Evolutionary conservation across 2,113 vertebrate genomes (phyloP), one percentile per base, ranked within the genome.

Genomic region (Ramphastos sulfuratus): DNA sequence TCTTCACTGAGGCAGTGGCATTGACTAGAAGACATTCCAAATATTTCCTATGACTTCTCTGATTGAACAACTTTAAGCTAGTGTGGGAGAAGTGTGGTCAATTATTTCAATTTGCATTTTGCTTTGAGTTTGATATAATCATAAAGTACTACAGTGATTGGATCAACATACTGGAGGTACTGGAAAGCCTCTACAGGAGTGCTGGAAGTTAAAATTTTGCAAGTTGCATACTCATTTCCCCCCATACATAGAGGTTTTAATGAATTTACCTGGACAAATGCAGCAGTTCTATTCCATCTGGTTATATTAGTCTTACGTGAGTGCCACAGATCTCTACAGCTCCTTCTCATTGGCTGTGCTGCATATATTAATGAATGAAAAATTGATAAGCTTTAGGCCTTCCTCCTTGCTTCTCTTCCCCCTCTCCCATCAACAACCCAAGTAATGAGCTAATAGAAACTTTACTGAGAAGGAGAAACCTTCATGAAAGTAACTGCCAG

Each of bases 271-370:
- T 67, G 48, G 77, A 91, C 69, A 94, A 83, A 69, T 7, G 6
- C 84, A 92, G 90, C 44, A 70, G 21, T 81, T 95, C 96, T 91
- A 93, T 90, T 96, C 91, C 63, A 87, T 82, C 74, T 80, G 48
- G 33, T 87, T 88, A 87, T 89, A 90, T 85, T 85, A 91, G 78
- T 85, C 87, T 91, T 74, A 30, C 37, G 30, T 65, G 77, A 70
- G 65, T 74, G 91, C 86, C n/a, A 39, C 73, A 89, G 92, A 35
- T 76, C 88, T 89, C 92, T 79, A 9, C 35, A 63, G 74, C 65
- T 92, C 66, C 70, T 95, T 85, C 86, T 95, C 89, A 58, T 7
- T 58, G 85, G 78, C n/a, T 75, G 48, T 58, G 60, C 48, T 44
- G 52, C 18, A 28, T 66, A 31, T 31, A 82, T 63, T 76, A 89